phyloP scores from a whole-genome alignment of 2,797 vertebrate species.

The Gymnoscopelus braueri region DNA sequence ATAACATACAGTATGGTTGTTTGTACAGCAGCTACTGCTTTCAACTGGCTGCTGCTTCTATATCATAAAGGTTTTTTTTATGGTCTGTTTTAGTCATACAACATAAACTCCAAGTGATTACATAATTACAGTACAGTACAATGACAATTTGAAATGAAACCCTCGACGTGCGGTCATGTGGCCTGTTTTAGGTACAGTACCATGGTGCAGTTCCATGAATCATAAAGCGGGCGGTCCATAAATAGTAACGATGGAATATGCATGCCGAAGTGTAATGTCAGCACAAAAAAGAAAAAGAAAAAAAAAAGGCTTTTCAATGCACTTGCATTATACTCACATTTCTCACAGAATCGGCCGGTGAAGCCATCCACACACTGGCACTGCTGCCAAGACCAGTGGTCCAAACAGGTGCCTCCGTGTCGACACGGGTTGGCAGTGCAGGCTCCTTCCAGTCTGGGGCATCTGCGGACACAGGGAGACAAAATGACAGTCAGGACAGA shows the following conservation, averaged over 20 bases:
- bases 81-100: conserved; percentile 21
- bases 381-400: conserved; percentile 98
- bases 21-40: conserved; percentile 32
- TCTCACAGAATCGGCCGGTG: conserved; percentile 94
- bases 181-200: conserved; percentile 46
- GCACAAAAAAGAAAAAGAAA: conserved; percentile 21
- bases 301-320: background rate
- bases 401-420: conserved; percentile 91
- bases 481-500: conserved; percentile 31
- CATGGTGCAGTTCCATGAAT: conserved; percentile 47
- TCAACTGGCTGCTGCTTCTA: conserved; percentile 8
- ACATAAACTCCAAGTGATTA: conserved; percentile 26
- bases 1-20: conserved; percentile 11
- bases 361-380: conserved; percentile 92
- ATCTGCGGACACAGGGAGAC: conserved; percentile 77
- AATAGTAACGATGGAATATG: conserved; percentile 60
- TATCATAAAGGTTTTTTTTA: conserved; percentile 4
- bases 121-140: conserved; percentile 33
- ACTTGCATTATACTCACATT: conserved; percentile 82
- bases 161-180: conserved; percentile 24
- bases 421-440: conserved; percentile 90
- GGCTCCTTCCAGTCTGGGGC: conserved; percentile 92
- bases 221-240: conserved; percentile 50
- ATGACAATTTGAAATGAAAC: conserved; percentile 41
- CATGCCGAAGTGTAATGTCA: conserved; percentile 45